Evolutionary conservation across 2,888 invertebrate species (phyloP).

Genomic region (Drosophila antonietae): DNA sequence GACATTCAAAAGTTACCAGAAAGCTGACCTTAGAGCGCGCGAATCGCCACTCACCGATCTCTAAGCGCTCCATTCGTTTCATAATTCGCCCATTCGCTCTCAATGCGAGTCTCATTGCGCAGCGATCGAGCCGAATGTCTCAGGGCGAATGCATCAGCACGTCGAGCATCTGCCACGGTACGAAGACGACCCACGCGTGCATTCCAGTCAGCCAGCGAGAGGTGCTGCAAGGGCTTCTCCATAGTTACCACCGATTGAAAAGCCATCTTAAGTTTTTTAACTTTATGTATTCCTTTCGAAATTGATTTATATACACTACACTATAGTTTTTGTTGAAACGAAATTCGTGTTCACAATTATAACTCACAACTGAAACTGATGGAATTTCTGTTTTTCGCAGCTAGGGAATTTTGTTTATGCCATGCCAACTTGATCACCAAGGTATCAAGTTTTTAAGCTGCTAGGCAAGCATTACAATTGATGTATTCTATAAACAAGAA

Average conservation of each 20-base stretch:
- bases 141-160: constrained; percentile 89
- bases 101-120: constrained; percentile 90
- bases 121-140: constrained; percentile 90
- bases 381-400: constrained; percentile 1
- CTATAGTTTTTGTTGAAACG: background rate
- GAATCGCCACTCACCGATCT: constrained; percentile 85
- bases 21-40: too few species aligned
- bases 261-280: constrained; percentile 66
- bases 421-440: constrained; percentile 52
- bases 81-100: constrained; percentile 91
- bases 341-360: constrained; percentile 18
- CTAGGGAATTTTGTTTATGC: constrained; percentile 21
- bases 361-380: constrained; percentile 33
- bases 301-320: background rate
- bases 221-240: constrained; percentile 90
- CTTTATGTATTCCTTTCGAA: constrained; percentile 1
- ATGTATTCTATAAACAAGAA: background rate
- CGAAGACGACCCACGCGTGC: constrained; percentile 88
- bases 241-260: constrained; percentile 85
- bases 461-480: background rate
- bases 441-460: constrained; percentile 20
- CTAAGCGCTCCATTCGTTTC: constrained; percentile 90
- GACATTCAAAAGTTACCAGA: background rate
- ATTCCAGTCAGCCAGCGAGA: constrained; percentile 92
- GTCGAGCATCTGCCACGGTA: constrained; percentile 88